Evolutionary conservation across 1,140 invertebrate species (phyloP).

Genomic region (Drosophila quadrilineata): DNA sequence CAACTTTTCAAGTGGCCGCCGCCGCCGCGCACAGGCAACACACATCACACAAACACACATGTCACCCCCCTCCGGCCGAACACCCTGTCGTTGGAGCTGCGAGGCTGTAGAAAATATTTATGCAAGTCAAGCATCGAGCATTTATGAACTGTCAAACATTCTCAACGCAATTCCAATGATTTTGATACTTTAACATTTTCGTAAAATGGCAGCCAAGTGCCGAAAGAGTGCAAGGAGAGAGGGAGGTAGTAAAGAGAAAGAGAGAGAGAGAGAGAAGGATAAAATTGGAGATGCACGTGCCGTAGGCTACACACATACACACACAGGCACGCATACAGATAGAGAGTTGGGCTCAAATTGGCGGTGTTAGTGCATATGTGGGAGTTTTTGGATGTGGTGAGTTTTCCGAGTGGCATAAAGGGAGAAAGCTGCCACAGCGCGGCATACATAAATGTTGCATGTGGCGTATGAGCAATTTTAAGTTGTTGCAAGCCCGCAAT

Average conservation of each 20-base stretch:
- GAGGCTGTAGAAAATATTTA: slow-evolving; percentile 74
- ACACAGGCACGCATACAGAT: slow-evolving; percentile 15
- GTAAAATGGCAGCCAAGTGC: slow-evolving; percentile 69
- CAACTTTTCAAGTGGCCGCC: slow-evolving; percentile 67
- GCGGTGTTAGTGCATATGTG: slow-evolving; percentile 76
- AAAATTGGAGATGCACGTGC: slow-evolving; percentile 25
- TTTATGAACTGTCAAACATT: slow-evolving; percentile 81
- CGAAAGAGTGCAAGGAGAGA: background rate
- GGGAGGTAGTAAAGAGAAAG: slow-evolving; percentile 9
- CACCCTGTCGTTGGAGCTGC: background rate
- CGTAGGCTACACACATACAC: slow-evolving; percentile 11
- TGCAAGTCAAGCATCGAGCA: slow-evolving; percentile 79
- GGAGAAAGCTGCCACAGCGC: background rate
- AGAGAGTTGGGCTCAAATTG: slow-evolving; percentile 75
- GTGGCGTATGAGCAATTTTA: slow-evolving; percentile 58
- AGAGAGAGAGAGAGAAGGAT: slow-evolving; percentile 5
- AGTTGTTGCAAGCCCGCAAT: slow-evolving; percentile 57
- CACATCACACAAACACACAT: slow-evolving; percentile 33
- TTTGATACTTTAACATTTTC: slow-evolving; percentile 81
- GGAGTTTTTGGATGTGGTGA: slow-evolving; percentile 57
- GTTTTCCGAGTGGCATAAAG: slow-evolving; percentile 23
- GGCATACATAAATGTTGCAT: slow-evolving; percentile 40
- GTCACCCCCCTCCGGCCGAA: background rate
- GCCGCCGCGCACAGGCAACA: too few relatives aligned
- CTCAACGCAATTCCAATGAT: slow-evolving; percentile 81